Conservation (phyloP, 2,113 vertebrate genomes). For the Oostethus manadensis region DNA sequence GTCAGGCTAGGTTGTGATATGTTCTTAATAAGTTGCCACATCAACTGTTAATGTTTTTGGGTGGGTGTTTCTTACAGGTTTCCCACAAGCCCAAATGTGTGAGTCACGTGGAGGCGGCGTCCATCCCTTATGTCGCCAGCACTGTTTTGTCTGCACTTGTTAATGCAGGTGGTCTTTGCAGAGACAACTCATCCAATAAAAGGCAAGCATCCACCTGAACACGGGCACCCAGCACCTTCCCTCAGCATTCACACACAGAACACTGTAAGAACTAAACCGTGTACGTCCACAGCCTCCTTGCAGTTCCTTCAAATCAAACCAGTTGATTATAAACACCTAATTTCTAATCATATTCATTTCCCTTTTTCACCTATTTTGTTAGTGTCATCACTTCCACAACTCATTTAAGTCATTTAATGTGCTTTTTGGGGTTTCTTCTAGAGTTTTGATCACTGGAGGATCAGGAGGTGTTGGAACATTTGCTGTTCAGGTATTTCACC, state of each 20-base stretch:
- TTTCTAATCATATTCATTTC: too few relatives aligned
- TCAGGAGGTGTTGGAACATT: constrained; percentile 91
- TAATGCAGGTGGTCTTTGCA: constrained; percentile 81
- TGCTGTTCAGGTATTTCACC: constrained; percentile 79
- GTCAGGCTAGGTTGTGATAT: too few relatives aligned
- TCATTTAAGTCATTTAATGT: constrained; percentile 34
- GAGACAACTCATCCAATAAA: constrained; percentile 77
- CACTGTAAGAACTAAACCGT: not conserved
- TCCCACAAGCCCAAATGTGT: constrained; percentile 83
- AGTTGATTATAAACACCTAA: too few relatives aligned
- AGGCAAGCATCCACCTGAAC: constrained; percentile 68
- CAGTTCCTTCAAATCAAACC: not conserved
- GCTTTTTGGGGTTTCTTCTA: constrained; percentile 41
- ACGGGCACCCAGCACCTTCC: not conserved
- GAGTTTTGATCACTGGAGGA: constrained; percentile 86
- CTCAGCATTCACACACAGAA: not conserved
- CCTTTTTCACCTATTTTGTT: not conserved
- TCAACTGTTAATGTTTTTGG: constrained; percentile 2
- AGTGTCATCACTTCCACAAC: constrained; percentile 9
- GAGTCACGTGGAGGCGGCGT: constrained; percentile 83
- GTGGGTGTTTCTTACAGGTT: constrained; percentile 66
- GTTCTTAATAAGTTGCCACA: not conserved
- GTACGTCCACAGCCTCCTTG: not conserved
- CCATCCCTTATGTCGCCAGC: constrained; percentile 83
- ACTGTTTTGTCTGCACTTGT: constrained; percentile 85